Evolutionary conservation across 2,888 invertebrate genomes (phyloP), one percentile per base, ranked within the genome.

Genomic region (Eupithecia subfuscata): DNA sequence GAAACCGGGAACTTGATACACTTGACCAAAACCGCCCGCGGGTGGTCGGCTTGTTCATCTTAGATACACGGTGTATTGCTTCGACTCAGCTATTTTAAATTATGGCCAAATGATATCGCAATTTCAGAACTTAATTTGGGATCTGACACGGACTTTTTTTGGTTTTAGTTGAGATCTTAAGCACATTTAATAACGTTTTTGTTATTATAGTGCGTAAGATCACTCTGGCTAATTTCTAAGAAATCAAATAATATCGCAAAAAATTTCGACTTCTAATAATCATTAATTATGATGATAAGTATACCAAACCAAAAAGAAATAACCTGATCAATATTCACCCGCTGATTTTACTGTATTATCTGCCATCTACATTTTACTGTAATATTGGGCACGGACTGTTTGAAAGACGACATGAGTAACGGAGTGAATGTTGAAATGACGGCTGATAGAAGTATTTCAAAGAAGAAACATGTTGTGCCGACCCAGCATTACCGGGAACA

Each of bases 1-100:
- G 86, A 87, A 89, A 85, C 82, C 82, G 43, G 71, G 40, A 77
- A 91, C 86, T 76, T 81, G 89, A 91, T 90, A 90, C 87, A 86
- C 86, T 85, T 81, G 86, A 80, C 86, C 82, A 80, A 85, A 89
- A 86, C 83, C 81, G 85, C 83, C 82, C 80, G 85, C 88, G 92
- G 92, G 93, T 93, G 93, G 93, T 91, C 93, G 80, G 76, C 74
- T 65, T 76, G 73, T 75, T 78, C 22, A 68, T 25, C 43, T 7
- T n/a, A 25, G 3, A 40, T 68, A 68, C 68, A 68, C 68, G 68
- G 68, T 43, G 68, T 40, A 22, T 40, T 43, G 11, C 43, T 22
- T 43, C 22, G 22, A 7, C 14, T n/a, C 43, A 68, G 43, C 2
- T 7, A 68, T 43, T 43, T 43, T 37, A 11, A 40, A 37, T 6